phyloP scores from a whole-genome alignment of 2,888 invertebrate genomes.

The Diplazon laetatorius region DNA sequence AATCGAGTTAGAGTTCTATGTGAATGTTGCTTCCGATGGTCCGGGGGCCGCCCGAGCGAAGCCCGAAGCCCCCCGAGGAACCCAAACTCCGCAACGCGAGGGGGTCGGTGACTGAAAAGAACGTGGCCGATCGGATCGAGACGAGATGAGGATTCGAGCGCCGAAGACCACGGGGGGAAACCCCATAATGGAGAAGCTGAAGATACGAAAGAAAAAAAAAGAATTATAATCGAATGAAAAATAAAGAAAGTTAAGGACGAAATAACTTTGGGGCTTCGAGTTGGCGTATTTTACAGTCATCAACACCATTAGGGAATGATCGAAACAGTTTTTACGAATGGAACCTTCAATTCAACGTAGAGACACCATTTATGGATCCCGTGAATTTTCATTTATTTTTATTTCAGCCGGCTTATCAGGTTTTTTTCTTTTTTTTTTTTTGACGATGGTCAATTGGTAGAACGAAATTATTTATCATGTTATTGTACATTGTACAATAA shows the following conservation, averaged over 20 bases:
- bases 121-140: neutral
- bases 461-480: too few relatives aligned
- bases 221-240: neutral
- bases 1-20: constrained; percentile 41
- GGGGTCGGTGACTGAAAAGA: constrained; percentile 7
- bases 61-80: too few relatives aligned
- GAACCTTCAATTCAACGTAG: neutral
- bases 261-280: constrained; percentile 27
- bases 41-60: constrained; percentile 8
- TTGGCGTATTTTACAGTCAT: constrained; percentile 25
- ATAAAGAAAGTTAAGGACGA: constrained; percentile 5
- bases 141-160: neutral
- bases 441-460: neutral
- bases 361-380: neutral
- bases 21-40: constrained; percentile 30
- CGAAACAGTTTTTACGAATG: neutral
- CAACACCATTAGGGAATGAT: constrained; percentile 17
- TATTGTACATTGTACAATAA: too few relatives aligned
- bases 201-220: neutral
- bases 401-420: too few relatives aligned
- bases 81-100: neutral
- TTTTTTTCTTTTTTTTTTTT: neutral
- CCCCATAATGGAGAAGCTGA: constrained; percentile 35
- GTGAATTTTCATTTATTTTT: neutral
- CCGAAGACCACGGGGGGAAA: constrained; percentile 10